Base-by-base conservation (phyloP, 2,888 invertebrate species). In the Acanthosepion esculentum region DNA sequence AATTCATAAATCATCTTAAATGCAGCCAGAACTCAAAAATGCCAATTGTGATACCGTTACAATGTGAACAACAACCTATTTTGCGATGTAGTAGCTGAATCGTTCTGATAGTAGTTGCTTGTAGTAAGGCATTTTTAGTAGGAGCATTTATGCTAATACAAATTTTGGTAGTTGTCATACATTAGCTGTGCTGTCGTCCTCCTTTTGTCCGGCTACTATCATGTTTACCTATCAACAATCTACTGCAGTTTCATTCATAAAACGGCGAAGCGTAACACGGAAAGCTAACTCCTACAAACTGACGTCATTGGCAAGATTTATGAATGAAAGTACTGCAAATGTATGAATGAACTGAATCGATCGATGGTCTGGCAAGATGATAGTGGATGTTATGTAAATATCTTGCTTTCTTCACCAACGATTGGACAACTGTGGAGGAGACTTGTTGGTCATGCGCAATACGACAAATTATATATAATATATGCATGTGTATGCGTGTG, bases 181-280 rank as follows among this genome's bases (percentile, higher is more conserved):
- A 78, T 78, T 78, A 78, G 3, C n/a, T 33, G 78, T 78, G 33
- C 78, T 78, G 33, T 78, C 78, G 33, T 78, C 15, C n/a, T n/a
- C 78, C 29, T 78, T n/a, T 78, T n/a, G n/a, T 15, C 78, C n/a
- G n/a, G 78, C 78, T 78, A 78, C 78, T 78, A 78, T 78, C 78
- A n/a, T 78, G 78, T 78, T 78, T 78, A 78, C 78, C 78, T n/a
- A 78, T 78, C 78, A 78, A 78, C 78, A 78, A 20, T 59, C 59
- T 20, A 23, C 23, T 23, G 78, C 33, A 33, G 33, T 78, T 78
- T 78, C 78, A 78, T 78, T 78, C 78, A 78, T 78, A 78, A 78
- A 78, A 78, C n/a, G 33, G 33, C 78, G 15, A 12, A 3, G 78
- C n/a, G 78, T n/a, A 33, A n/a, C 78, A 78, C 15, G 23, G 59